A percentile compares a stretch with the other conserved stretches of the same genome.
These are phyloP conservation scores for Acrobasis repandana DNA, from an alignment of 2,888 invertebrate genomes.

Conservation along the genomic window DNA sequence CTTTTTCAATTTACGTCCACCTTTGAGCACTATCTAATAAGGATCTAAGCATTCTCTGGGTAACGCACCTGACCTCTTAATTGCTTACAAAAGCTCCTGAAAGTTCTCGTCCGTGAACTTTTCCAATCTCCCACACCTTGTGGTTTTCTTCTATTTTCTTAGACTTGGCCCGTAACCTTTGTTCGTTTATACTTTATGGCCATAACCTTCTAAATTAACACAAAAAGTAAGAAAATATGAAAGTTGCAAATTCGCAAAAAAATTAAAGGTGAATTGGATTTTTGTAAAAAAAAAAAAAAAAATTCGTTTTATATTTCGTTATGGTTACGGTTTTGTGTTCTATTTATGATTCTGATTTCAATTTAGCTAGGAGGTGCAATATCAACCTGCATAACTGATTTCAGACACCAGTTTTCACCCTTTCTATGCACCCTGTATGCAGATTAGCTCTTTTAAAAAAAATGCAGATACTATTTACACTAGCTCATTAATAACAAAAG, in stretches of 20 bases:
- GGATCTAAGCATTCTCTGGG: constrained; percentile 5
- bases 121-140: constrained; percentile 28
- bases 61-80: constrained; percentile 27
- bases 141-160: constrained; percentile 21
- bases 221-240: too few relatives aligned
- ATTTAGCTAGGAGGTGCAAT: too few relatives aligned
- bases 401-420: background rate
- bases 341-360: too few relatives aligned
- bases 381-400: too few relatives aligned
- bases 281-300: too few relatives aligned
- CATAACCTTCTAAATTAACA: too few relatives aligned
- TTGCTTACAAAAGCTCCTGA: constrained; percentile 17
- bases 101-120: constrained; percentile 24
- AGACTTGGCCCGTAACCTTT: background rate
- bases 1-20: constrained; percentile 22
- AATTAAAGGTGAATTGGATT: too few relatives aligned
- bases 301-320: too few relatives aligned
- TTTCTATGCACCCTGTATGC: background rate
- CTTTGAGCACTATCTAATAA: constrained; percentile 18
- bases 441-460: background rate
- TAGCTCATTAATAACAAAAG: constrained; percentile 30
- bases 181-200: background rate
- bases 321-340: too few relatives aligned
- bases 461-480: background rate
- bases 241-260: too few relatives aligned